A percentile compares a stretch with the other conserved stretches of the same genome.
Conservation (phyloP, 2,888 invertebrate species). For the Dusona sp. region DNA sequence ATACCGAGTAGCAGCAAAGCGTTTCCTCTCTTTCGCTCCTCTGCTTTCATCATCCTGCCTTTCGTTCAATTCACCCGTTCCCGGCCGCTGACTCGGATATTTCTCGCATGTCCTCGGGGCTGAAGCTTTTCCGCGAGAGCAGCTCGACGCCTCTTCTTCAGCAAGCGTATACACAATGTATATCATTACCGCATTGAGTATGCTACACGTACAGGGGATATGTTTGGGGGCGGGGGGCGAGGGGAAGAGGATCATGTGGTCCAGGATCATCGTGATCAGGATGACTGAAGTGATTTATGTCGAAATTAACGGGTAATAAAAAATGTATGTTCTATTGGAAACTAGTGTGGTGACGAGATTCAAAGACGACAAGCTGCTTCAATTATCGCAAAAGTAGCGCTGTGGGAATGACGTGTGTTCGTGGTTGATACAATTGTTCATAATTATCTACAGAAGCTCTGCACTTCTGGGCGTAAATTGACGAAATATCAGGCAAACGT, state of each 20-base stretch:
- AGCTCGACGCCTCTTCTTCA: conserved; percentile 48
- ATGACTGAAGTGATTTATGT: not conserved
- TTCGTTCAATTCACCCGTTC: conserved; percentile 46
- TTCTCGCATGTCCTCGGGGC: conserved; percentile 66
- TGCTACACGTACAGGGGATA: not conserved
- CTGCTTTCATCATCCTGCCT: conserved; percentile 37
- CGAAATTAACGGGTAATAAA: not conserved
- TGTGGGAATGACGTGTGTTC: not conserved
- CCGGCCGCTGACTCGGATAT: conserved; percentile 54
- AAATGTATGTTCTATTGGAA: not conserved
- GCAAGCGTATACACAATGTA: conserved; percentile 31
- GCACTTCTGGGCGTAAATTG: not conserved
- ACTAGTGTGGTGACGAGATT: not conserved
- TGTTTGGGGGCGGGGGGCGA: not conserved
- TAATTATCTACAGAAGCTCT: not conserved
- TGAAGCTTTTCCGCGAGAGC: conserved; percentile 46
- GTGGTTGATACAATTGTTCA: not conserved
- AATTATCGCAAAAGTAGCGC: not conserved
- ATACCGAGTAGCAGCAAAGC: conserved; percentile 48
- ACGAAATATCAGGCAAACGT: not conserved
- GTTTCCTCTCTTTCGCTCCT: conserved; percentile 50
- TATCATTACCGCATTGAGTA: conserved; percentile 18
- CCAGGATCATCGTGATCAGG: not conserved
- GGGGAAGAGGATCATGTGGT: conserved; percentile 1
- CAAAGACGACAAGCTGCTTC: not conserved